Evolutionary conservation across 2,797 vertebrate genomes (phyloP).

Genomic region (Orestias chungarensis): DNA sequence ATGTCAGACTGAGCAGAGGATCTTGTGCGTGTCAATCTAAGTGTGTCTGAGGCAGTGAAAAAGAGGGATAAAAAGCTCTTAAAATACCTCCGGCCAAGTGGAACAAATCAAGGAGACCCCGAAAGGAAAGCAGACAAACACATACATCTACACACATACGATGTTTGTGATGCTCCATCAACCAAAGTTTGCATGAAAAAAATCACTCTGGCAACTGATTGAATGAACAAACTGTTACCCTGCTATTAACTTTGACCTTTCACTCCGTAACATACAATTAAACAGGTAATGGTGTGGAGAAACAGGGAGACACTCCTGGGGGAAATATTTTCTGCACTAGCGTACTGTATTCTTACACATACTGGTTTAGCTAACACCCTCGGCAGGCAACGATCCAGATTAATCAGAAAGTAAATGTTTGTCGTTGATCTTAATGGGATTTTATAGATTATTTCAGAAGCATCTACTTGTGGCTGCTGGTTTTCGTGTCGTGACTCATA

Average conservation of each 20-base stretch:
- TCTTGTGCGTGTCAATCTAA: background rate
- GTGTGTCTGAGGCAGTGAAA: background rate
- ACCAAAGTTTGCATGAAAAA: slow-evolving; percentile 39
- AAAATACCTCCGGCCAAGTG: background rate
- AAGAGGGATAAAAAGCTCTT: background rate
- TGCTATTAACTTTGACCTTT: slow-evolving; percentile 25
- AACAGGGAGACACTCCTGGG: background rate
- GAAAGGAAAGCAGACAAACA: background rate
- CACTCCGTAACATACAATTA: slow-evolving; percentile 25
- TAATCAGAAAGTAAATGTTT: background rate
- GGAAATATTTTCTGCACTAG: slow-evolving; percentile 1
- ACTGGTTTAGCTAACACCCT: background rate
- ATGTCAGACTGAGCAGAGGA: slow-evolving; percentile 8
- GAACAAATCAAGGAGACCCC: background rate
- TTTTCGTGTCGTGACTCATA: slow-evolving; percentile 54
- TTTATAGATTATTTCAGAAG: background rate
- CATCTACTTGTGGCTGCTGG: background rate
- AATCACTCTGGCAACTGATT: slow-evolving; percentile 38
- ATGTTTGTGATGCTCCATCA: slow-evolving; percentile 1
- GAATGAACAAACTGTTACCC: slow-evolving; percentile 42
- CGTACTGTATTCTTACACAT: background rate
- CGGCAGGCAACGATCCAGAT: slow-evolving; percentile 1
- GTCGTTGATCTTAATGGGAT: background rate
- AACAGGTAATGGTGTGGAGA: slow-evolving; percentile 23
- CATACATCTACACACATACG: background rate